Conservation (phyloP, 1,140 invertebrate species). For the Tenebrio molitor region DNA sequence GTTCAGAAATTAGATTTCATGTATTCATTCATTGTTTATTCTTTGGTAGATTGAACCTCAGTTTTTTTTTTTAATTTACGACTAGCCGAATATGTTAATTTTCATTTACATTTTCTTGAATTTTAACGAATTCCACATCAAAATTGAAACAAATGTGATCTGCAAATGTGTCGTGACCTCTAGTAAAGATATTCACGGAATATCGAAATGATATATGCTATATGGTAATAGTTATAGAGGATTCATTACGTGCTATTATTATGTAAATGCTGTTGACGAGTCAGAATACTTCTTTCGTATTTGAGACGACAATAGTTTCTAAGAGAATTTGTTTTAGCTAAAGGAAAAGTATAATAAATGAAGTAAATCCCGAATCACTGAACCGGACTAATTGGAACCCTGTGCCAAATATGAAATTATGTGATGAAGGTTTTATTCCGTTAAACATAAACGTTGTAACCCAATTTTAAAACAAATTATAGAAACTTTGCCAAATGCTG, state of each 20-base stretch:
- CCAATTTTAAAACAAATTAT: slow-evolving; percentile 45
- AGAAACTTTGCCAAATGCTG: slow-evolving; percentile 32
- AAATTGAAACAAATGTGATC: background rate
- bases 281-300: too few species aligned
- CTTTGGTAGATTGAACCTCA: background rate
- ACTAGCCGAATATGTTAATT: background rate
- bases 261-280: too few species aligned
- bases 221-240: background rate
- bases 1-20: background rate
- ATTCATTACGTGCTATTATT: too few species aligned
- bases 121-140: background rate
- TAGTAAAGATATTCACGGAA: background rate
- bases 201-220: background rate
- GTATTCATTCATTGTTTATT: background rate
- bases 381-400: background rate
- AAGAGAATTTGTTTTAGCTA: too few species aligned
- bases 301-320: too few species aligned
- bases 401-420: slow-evolving; percentile 19
- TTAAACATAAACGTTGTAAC: slow-evolving; percentile 34
- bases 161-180: background rate
- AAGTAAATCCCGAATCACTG: background rate
- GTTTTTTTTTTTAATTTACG: background rate
- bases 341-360: background rate
- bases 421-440: slow-evolving; percentile 9
- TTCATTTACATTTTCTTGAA: background rate